phyloP scores from a whole-genome alignment of 2,113 vertebrate species.

The Brachypodius melanocephalos region DNA sequence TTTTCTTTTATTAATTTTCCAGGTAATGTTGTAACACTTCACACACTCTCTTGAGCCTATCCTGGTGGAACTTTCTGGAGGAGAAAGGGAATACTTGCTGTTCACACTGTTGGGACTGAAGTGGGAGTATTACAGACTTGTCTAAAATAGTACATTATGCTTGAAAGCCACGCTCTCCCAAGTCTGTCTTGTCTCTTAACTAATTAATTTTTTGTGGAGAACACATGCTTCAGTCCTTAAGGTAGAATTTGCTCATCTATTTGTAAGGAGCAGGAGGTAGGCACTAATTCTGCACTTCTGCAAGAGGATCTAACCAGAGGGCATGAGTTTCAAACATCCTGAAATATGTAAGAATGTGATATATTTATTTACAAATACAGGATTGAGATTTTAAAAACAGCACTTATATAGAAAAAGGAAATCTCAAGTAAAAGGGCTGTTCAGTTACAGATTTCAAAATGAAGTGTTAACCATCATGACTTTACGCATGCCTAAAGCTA shows the following conservation, averaged over 20 bases:
- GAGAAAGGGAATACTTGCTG: background rate
- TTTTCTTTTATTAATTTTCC: background rate
- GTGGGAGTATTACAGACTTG: background rate
- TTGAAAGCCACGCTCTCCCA: background rate
- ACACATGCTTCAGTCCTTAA: background rate
- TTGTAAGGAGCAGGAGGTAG: background rate
- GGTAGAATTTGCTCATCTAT: background rate
- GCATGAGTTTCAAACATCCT: background rate
- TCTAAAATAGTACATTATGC: background rate
- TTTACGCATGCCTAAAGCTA: background rate
- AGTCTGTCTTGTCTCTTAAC: background rate
- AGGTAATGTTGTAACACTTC: background rate
- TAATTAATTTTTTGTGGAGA: background rate
- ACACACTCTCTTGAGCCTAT: background rate
- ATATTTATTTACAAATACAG: background rate
- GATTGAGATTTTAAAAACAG: background rate
- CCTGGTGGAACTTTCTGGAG: background rate
- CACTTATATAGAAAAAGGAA: background rate
- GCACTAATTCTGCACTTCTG: background rate
- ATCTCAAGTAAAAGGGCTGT: background rate
- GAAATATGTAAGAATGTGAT: background rate
- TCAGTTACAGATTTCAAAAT: background rate
- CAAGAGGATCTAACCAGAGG: background rate
- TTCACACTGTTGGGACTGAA: background rate
- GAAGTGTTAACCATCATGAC: background rate